These are phyloP conservation scores for Heliangelus exortis DNA, from an alignment of 2,797 vertebrate species.

Conservation along the genomic window DNA sequence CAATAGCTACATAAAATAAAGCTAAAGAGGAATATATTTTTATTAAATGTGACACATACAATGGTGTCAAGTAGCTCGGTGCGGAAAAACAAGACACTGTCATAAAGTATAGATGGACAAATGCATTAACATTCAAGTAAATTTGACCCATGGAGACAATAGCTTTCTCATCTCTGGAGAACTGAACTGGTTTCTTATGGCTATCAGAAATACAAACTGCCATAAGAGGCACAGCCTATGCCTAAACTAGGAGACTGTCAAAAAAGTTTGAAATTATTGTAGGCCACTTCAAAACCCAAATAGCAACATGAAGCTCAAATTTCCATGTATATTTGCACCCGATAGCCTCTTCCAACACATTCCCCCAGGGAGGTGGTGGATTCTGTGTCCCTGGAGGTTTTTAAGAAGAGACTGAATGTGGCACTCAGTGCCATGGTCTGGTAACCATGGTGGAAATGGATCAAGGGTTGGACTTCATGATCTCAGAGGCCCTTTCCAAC, in stretches of 20 bases:
- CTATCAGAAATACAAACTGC: background rate
- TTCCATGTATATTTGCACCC: background rate
- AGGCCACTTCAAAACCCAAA: background rate
- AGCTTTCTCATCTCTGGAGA: background rate
- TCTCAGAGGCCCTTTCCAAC: too few relatives aligned
- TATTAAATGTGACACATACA: background rate
- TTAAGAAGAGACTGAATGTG: too few relatives aligned
- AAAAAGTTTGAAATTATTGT: background rate
- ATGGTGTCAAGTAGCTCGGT: background rate
- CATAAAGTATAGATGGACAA: constrained; percentile 4
- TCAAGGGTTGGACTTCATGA: too few relatives aligned
- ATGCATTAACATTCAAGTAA: background rate
- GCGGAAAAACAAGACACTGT: background rate
- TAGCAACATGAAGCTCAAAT: background rate
- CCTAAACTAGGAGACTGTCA: background rate
- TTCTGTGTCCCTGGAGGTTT: too few relatives aligned
- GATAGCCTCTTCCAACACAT: background rate
- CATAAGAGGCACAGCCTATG: background rate
- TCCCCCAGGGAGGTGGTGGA: background rate
- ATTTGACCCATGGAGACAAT: background rate
- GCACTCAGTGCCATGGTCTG: too few relatives aligned
- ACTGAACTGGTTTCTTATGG: background rate
- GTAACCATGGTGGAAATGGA: too few relatives aligned
- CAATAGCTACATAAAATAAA: background rate
- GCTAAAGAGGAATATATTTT: background rate